A percentile compares a stretch with the other conserved stretches of the same genome.
Conservation (phyloP, 2,113 vertebrate species). For the Rhinolophus sinicus region DNA sequence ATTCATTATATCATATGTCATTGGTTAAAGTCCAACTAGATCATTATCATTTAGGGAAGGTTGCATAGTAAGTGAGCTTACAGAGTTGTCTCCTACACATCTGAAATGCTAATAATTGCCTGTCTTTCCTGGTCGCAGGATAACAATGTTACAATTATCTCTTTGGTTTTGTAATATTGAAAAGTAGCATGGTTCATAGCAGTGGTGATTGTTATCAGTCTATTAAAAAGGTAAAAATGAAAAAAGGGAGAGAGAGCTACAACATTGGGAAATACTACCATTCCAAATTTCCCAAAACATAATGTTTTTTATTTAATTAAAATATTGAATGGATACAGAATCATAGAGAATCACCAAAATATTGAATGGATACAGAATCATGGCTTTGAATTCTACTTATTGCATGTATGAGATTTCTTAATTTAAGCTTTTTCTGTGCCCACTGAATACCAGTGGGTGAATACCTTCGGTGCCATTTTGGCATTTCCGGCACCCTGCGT, state of each 20-base stretch:
- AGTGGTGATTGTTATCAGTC: background rate
- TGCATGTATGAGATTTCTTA: constrained; percentile 73
- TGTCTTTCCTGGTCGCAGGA: background rate
- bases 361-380: constrained; percentile 57
- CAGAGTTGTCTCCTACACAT: background rate
- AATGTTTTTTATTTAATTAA: constrained; percentile 60
- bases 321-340: constrained; percentile 58
- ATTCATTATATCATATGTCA: constrained; percentile 44
- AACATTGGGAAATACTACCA: constrained; percentile 44
- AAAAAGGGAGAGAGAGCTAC: constrained; percentile 3
- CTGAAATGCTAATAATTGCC: constrained; percentile 35
- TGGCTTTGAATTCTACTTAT: constrained; percentile 74
- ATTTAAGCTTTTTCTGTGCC: constrained; percentile 70
- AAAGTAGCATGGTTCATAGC: background rate
- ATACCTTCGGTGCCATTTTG: constrained; percentile 62
- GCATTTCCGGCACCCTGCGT: constrained; percentile 35
- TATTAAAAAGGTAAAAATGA: constrained; percentile 43
- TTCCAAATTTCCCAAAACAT: constrained; percentile 51
- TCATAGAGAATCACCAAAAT: constrained; percentile 50
- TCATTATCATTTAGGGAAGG: background rate
- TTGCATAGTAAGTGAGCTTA: constrained; percentile 29
- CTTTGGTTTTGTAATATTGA: constrained; percentile 47
- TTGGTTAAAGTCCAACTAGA: constrained; percentile 50
- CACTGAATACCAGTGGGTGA: constrained; percentile 72
- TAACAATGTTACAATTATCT: constrained; percentile 42